Base-by-base conservation (phyloP, 2,888 invertebrate species). In the Pachymerium ferrugineum region DNA sequence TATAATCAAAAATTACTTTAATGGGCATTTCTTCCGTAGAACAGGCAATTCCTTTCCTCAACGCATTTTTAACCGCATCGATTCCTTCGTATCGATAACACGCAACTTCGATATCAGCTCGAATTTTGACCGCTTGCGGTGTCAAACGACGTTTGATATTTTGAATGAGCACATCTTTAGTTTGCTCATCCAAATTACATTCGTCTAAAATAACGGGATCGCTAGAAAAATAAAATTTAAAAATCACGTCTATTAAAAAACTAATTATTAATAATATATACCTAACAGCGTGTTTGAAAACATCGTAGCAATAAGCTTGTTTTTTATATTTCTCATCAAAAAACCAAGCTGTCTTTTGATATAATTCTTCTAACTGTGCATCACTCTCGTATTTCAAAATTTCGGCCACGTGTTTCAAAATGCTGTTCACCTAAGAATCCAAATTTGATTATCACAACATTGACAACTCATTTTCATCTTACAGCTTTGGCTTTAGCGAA, bases 401-500 rank as follows among this genome's bases (percentile, higher is more conserved):
- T 81, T 97, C 97, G 0, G 97, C 98, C 0, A 99, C 98, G 81
- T 99, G 98, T 73, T 98, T 88, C 72, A 99, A 85, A 81, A 99
- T 97, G 10, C 97, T 97, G 85, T 97, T 98, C 0, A 86, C 84
- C 84, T 84, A 75, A 19, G 78, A 77, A 19, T 75, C n/a, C 30
- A 35, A 70, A 70, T 5, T 8, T 12, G 29, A 29, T 28, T 8
- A 30, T 14, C 12, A 19, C 29, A 31, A 28, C 25, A 29, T 31
- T 30, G 29, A 19, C 14, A 28, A 30, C n/a, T 8, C 10, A 16
- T 19, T 19, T 16, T 22, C 16, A 29, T 80, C 82, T 79, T 79
- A 97, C 97, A 14, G 97, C 95, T 85, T 97, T 97, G 0, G 97
- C 97, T 85, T 97, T 98, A 3, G 98, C 94, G 84, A 94, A 99